These are phyloP conservation scores for Tenthredo livida DNA, from an alignment of 2,888 invertebrate genomes.

Conservation along the genomic window DNA sequence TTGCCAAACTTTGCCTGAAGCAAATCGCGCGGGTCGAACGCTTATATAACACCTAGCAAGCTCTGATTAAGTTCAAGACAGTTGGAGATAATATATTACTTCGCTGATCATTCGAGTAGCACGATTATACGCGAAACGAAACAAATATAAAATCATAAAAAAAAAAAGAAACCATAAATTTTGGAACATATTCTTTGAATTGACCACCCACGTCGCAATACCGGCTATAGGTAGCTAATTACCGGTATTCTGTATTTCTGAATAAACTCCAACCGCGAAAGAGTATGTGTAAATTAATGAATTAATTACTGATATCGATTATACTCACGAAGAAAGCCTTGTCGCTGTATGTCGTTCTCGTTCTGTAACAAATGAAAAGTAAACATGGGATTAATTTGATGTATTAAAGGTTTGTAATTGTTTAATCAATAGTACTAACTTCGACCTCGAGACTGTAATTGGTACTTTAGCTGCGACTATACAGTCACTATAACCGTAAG, in stretches of 20 bases:
- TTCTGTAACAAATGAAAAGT: constrained; percentile 78
- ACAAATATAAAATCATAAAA: background rate
- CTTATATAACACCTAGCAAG: background rate
- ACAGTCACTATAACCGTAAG: background rate
- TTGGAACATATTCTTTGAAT: too few species aligned
- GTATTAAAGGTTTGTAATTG: background rate
- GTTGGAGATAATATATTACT: constrained; percentile 1
- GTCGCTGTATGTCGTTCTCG: constrained; percentile 78
- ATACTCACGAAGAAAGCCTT: constrained; percentile 80
- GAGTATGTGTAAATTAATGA: background rate
- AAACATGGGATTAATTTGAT: background rate
- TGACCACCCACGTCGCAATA: background rate
- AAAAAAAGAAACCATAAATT: too few species aligned
- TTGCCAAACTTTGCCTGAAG: constrained; percentile 16
- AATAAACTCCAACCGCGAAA: background rate
- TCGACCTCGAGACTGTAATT: constrained; percentile 39
- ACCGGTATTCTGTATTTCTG: too few species aligned
- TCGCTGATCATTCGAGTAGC: constrained; percentile 9
- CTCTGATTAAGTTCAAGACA: constrained; percentile 30
- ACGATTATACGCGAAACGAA: background rate
- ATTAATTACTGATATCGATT: constrained; percentile 7
- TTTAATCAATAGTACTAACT: constrained; percentile 12
- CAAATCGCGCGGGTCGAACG: background rate
- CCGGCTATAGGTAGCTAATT: too few species aligned
- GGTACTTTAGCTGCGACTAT: background rate